Base-by-base conservation (phyloP, 2,888 invertebrate species). In the Protodeltote pygarga region DNA sequence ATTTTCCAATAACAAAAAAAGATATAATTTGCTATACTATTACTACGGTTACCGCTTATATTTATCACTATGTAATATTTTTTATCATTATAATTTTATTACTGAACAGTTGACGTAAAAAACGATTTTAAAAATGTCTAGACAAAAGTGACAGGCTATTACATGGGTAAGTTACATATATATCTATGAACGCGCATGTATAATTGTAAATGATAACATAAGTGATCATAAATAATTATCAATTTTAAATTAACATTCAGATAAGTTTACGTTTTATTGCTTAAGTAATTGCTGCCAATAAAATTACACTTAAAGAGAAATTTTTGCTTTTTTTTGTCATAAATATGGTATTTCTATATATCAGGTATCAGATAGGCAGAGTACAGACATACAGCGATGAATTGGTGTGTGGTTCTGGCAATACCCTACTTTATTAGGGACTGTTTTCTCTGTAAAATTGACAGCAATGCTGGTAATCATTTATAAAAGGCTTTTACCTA, bases 71-170 rank as follows among this genome's bases (percentile, higher is more conserved):
- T 19, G 4, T 35, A 35, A 20, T 6, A 21, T 33, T 54, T 41
- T 49, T 54, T 37, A 24, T 24, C 28, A 50, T 49, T 28, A 37
- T 29, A 41, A 33, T 37, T 35, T 59, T 40, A 46, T 33, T 33
- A 39, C 46, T 5, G 5, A 15, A 37, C 15, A 23, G 17, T 52
- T 52, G 32, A 13, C 20, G 32, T 54, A 49, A 40, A 60, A 53
- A 59, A 42, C 11, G 9, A 25, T 37, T 54, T 60, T 61, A 35
- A 61, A 34, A 53, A 6, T 15, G 54, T 61, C 58, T 61, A 58
- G 61, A 61, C 54, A 6, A 29, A 57, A 61, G 49, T 54, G 55
- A 44, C 55, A 49, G 54, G 53, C 29, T 53, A 47, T 57, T 57
- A 48, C 13, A 19, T 23, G 39, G 21, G 42, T 39, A n/a, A n/a